These are phyloP conservation scores for Pteronotus mesoamericanus DNA, from an alignment of 2,797 vertebrate species.

Conservation along the genomic window DNA sequence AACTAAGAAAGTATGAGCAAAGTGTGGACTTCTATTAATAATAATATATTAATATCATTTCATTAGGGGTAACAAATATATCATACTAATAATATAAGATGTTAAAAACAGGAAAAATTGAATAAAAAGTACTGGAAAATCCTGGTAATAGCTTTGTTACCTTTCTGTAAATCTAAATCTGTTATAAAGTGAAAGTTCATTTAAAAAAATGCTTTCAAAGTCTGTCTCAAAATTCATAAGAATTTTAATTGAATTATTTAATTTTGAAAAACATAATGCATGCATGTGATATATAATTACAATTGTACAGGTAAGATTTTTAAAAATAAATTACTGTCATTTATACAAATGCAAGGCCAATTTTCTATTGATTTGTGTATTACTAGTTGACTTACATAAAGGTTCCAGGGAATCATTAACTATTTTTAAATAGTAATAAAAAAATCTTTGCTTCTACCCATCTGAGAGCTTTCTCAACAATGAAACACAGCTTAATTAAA, in stretches of 20 bases:
- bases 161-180: background rate
- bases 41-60: background rate
- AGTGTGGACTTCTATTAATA: background rate
- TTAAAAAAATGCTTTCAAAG: background rate
- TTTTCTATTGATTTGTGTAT: slow-evolving; percentile 12
- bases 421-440: background rate
- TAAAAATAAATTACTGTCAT: background rate
- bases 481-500: background rate
- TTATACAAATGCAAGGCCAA: background rate
- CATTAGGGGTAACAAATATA: background rate
- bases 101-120: background rate
- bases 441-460: background rate
- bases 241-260: background rate
- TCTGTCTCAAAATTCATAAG: background rate
- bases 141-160: background rate
- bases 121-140: background rate
- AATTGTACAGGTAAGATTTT: background rate
- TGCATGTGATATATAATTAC: background rate
- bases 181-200: background rate
- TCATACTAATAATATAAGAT: background rate
- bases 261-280: background rate
- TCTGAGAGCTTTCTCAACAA: background rate
- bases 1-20: background rate
- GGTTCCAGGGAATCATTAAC: background rate
- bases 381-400: background rate